phyloP scores from a whole-genome alignment of 2,888 invertebrate genomes.

The Spilosoma lubricipeda region DNA sequence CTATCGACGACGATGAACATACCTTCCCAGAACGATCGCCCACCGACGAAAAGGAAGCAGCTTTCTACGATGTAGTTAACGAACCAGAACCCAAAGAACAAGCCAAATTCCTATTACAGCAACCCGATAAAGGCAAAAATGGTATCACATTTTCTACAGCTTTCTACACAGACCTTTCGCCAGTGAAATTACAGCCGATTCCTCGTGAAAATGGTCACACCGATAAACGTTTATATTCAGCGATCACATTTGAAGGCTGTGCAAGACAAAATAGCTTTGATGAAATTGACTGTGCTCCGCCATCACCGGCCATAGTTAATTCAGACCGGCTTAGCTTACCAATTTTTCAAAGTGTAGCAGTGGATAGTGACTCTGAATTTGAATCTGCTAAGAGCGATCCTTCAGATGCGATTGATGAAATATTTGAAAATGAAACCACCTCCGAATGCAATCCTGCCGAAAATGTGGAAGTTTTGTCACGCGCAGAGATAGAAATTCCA shows the following conservation, averaged over 20 bases:
- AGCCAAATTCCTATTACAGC: conserved; percentile 66
- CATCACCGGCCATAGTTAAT: conserved; percentile 54
- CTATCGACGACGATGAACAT: conserved; percentile 86
- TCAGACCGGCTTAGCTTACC: conserved; percentile 60
- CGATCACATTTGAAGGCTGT: conserved; percentile 83
- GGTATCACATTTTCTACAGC: conserved; percentile 79
- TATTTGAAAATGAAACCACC: conserved; percentile 60
- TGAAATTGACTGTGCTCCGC: conserved; percentile 71
- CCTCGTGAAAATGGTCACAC: conserved; percentile 78
- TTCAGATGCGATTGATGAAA: conserved; percentile 67
- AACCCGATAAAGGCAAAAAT: conserved; percentile 84
- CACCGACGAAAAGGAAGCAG: conserved; percentile 84
- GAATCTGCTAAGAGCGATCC: conserved; percentile 83
- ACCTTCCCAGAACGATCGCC: conserved; percentile 84
- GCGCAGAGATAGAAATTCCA: conserved; percentile 66
- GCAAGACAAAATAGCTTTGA: conserved; percentile 77
- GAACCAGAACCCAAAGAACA: conserved; percentile 75
- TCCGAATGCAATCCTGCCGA: conserved; percentile 64
- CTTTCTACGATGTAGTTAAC: conserved; percentile 84
- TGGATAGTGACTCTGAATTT: conserved; percentile 82
- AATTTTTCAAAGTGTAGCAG: conserved; percentile 55
- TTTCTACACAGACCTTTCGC: conserved; percentile 75
- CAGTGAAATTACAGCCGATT: conserved; percentile 77
- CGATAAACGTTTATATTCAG: conserved; percentile 77
- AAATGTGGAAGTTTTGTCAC: conserved; percentile 67